phyloP scores from a whole-genome alignment of 2,797 vertebrate genomes.

The Brachyrhaphis roseni region DNA sequence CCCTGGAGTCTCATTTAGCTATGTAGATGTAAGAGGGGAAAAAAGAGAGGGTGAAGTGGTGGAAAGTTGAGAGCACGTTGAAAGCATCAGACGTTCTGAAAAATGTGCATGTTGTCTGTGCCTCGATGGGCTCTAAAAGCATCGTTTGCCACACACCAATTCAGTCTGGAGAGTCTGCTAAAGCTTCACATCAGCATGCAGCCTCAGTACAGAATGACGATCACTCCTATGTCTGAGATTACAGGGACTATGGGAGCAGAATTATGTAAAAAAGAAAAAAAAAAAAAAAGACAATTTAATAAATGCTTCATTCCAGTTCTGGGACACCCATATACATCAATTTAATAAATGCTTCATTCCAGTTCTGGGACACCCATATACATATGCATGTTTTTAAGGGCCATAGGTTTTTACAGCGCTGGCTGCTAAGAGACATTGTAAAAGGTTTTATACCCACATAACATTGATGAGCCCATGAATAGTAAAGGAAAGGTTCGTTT shows the following conservation, averaged over 20 bases:
- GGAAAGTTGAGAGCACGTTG: slow-evolving; percentile 17
- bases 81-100: slow-evolving; percentile 33
- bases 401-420: slow-evolving; percentile 12
- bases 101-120: slow-evolving; percentile 26
- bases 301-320: slow-evolving; percentile 45
- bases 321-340: slow-evolving; percentile 14
- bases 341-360: slow-evolving; percentile 53
- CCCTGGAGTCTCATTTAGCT: slow-evolving; percentile 38
- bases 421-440: slow-evolving; percentile 42
- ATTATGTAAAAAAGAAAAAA: slow-evolving; percentile 31
- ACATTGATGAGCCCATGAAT: slow-evolving; percentile 41
- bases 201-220: slow-evolving; percentile 9
- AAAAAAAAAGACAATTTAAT: slow-evolving; percentile 10
- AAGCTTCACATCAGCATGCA: slow-evolving; percentile 18
- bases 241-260: slow-evolving; percentile 7
- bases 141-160: slow-evolving; percentile 35
- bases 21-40: slow-evolving; percentile 19
- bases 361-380: slow-evolving; percentile 18
- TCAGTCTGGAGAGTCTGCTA: slow-evolving; percentile 24
- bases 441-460: slow-evolving; percentile 51
- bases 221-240: slow-evolving; percentile 12
- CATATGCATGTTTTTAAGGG: slow-evolving; percentile 31
- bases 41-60: slow-evolving; percentile 20
- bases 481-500: slow-evolving; percentile 18
- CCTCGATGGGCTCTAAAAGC: slow-evolving; percentile 43